phyloP scores from a whole-genome alignment of 2,888 invertebrate genomes.

The Mythimna pallens region DNA sequence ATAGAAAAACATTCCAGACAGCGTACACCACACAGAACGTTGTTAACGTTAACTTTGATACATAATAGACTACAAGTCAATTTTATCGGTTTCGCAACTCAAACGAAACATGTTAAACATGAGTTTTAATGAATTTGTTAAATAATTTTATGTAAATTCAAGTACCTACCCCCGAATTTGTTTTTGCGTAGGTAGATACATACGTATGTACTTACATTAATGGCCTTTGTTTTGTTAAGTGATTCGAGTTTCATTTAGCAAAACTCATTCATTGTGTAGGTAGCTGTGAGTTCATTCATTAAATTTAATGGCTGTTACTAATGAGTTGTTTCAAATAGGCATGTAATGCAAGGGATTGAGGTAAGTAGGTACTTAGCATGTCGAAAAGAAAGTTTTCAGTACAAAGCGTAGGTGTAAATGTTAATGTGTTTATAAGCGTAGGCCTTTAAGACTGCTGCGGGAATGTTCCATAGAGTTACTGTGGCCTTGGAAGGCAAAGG shows the following conservation, averaged over 20 bases:
- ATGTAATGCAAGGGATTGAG: neutral
- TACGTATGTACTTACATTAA: constrained; percentile 19
- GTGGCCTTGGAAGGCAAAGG: too few species aligned
- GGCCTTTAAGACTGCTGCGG: neutral
- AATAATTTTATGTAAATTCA: constrained; percentile 1
- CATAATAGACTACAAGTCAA: constrained; percentile 8
- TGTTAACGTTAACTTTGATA: constrained; percentile 1
- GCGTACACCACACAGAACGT: constrained; percentile 6
- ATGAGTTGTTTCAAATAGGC: constrained; percentile 14
- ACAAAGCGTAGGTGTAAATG: neutral
- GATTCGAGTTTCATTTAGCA: constrained; percentile 8
- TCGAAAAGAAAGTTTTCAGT: neutral
- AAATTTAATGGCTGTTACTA: neutral
- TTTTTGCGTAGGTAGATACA: neutral
- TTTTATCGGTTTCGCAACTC: constrained; percentile 16
- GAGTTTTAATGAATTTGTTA: constrained; percentile 28
- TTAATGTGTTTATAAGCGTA: constrained; percentile 2
- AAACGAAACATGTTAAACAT: constrained; percentile 14
- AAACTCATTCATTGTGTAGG: constrained; percentile 3
- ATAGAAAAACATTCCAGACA: constrained; percentile 15
- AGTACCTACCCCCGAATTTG: neutral
- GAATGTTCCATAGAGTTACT: too few species aligned
- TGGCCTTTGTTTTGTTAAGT: constrained; percentile 20
- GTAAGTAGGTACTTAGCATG: neutral
- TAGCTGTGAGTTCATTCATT: constrained; percentile 5